Evolutionary conservation across 2,113 vertebrate genomes (phyloP).

Genomic region (Gadus chalcogrammus): DNA sequence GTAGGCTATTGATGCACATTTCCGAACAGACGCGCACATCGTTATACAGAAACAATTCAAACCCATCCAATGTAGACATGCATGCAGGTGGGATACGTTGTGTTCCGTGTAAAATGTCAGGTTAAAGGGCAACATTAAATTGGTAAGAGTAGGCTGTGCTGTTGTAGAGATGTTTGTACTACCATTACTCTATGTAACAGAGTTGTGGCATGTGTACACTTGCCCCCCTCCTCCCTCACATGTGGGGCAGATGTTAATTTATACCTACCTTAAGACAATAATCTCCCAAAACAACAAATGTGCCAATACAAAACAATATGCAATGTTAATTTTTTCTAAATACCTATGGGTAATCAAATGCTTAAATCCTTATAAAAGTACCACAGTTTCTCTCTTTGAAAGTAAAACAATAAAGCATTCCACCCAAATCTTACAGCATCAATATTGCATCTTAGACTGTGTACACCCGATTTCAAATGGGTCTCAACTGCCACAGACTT

Average conservation of each 20-base stretch:
- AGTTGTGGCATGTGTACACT: constrained; percentile 31
- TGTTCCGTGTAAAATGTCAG: background rate
- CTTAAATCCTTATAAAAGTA: too few species aligned
- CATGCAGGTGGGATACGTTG: background rate
- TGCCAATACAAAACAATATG: too few species aligned
- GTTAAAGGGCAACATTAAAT: too few species aligned
- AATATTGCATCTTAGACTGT: constrained; percentile 8
- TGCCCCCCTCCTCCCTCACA: constrained; percentile 34
- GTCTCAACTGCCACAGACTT: constrained; percentile 52
- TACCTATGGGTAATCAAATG: too few species aligned
- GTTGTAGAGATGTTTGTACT: background rate
- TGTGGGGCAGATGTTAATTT: constrained; percentile 62
- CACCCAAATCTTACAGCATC: constrained; percentile 47
- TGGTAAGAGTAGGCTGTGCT: background rate
- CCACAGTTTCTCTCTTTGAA: too few species aligned
- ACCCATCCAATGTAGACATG: background rate
- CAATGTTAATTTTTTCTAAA: too few species aligned
- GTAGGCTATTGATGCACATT: too few species aligned
- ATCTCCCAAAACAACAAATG: constrained; percentile 3
- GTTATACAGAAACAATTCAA: background rate
- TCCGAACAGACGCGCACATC: too few species aligned
- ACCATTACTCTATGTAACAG: constrained; percentile 31
- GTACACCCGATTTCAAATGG: constrained; percentile 42
- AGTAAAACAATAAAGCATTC: background rate
- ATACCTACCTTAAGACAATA: constrained; percentile 27